A percentile compares a stretch with the other conserved stretches of the same genome.
These are phyloP conservation scores for Nemopilema nomurai DNA, from an alignment of 30 jellyfish, hydroid and myxozoan genomes.

Conservation along the genomic window DNA sequence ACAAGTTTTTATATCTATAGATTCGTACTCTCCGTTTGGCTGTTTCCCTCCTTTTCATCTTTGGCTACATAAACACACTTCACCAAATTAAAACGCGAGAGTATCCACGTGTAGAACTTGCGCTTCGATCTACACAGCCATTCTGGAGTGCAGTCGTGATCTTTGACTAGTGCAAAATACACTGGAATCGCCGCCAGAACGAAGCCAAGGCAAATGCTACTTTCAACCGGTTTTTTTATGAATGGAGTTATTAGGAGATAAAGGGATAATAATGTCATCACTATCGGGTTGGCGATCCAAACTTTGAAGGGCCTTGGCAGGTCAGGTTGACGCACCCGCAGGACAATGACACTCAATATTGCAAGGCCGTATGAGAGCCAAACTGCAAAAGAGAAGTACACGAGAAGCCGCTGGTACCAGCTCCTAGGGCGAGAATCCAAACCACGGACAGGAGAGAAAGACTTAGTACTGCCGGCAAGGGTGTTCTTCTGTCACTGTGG, in stretches of 20 bases:
- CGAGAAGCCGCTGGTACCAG: conserved; percentile 20
- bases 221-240: conserved; percentile 25
- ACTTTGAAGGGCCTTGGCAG: conserved; percentile 57
- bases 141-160: conserved; percentile 2
- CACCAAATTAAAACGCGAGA: conserved; percentile 5
- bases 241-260: conserved; percentile 37
- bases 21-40: background rate
- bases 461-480: conserved; percentile 49
- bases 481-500: conserved; percentile 58
- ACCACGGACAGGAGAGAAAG: conserved; percentile 25
- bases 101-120: background rate
- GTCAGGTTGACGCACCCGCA: conserved; percentile 41
- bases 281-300: conserved; percentile 38
- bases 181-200: conserved; percentile 28
- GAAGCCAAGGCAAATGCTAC: background rate
- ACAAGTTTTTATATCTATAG: too few relatives aligned
- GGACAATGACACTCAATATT: conserved; percentile 5
- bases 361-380: conserved; percentile 33
- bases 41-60: background rate
- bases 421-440: conserved; percentile 52
- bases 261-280: conserved; percentile 18
- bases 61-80: conserved; percentile 9
- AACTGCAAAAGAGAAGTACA: conserved; percentile 17
- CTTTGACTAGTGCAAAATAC: background rate
- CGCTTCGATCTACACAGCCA: background rate